Percentiles rank a stretch among this genome's conserved stretches.
Conservation (phyloP, 1,140 invertebrate species). For the Diabrotica virgifera region DNA sequence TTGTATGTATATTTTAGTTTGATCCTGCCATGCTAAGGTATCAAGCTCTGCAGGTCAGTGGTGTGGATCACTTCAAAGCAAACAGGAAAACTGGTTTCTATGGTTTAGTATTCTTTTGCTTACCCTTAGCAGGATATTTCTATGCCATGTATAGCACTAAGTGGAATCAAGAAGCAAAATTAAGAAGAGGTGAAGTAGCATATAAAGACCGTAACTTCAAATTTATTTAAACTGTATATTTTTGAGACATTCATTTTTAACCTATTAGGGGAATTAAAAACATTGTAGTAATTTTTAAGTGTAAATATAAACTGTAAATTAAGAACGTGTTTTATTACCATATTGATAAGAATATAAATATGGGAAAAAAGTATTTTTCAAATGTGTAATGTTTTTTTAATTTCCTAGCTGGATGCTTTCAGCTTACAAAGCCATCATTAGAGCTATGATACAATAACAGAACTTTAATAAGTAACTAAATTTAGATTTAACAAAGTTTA, state of each 20-base stretch:
- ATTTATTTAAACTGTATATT: slow-evolving; percentile 45
- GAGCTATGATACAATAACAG: too few relatives aligned
- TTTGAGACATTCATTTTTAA: too few relatives aligned
- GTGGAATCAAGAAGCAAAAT: slow-evolving; percentile 54
- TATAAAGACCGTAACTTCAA: slow-evolving; percentile 68
- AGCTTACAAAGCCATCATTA: too few relatives aligned
- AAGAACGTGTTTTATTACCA: too few relatives aligned
- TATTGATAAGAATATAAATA: too few relatives aligned
- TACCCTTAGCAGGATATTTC: slow-evolving; percentile 57
- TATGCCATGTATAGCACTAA: slow-evolving; percentile 56
- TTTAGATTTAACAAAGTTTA: too few relatives aligned
- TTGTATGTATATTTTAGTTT: slow-evolving; percentile 59
- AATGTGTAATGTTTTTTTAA: too few relatives aligned
- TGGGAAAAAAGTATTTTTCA: too few relatives aligned
- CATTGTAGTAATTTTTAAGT: not conserved
- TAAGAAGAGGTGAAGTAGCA: slow-evolving; percentile 64
- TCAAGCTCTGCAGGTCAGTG: slow-evolving; percentile 61
- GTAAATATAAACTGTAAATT: too few relatives aligned
- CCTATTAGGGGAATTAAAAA: not conserved
- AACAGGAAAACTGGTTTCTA: slow-evolving; percentile 56
- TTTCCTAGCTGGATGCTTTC: too few relatives aligned
- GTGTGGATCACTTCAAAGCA: slow-evolving; percentile 66
- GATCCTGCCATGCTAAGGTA: slow-evolving; percentile 71
- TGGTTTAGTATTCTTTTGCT: slow-evolving; percentile 54
- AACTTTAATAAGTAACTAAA: too few relatives aligned